Base-by-base conservation (phyloP, 2,113 vertebrate genomes). In the Colius striatus region DNA sequence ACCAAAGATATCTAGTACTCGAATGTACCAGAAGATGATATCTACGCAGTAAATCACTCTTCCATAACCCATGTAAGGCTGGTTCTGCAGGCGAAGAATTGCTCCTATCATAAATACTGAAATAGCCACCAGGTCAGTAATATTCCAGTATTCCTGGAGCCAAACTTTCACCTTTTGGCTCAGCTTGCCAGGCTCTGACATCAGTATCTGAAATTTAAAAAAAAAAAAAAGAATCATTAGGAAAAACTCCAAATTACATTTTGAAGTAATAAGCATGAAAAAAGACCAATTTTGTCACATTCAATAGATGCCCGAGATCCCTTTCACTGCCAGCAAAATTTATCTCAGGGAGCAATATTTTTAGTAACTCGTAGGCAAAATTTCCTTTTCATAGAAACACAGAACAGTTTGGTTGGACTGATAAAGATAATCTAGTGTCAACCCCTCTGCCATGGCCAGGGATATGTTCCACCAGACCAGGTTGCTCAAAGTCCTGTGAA, bases 11-110 rank as follows among this genome's bases (percentile, higher is more conserved):
- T 99, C 99, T 67, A 99, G 96, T 27, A 99, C 99, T 5, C 99
- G 98, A 68, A 99, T 99, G 97, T 99, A 99, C 99, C 99, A 99
- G 98, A 99, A 99, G 96, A 99, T 99, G 9, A 99, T 99, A 96
- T 99, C 99, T 55, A 99, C 99, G 0, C 99, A 99, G 98, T 99
- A 99, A 96, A 99, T 99, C 82, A 99, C 99, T 34, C 99, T 98
- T 54, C 99, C 99, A 4, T 99, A 99, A 75, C 99, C 98, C 99
- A 99, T 98, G 84, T 99, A 99, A 1, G 99, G 99, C 89, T 99
- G 98, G 55, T 96, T 98, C 97, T 99, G 99, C 23, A 99, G 97
- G 66, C 99, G 98, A 27, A 99, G 98, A 92, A 99, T 96, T 15
- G 98, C 97, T 53, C 99, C 99, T 9, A 99, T 94, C 51, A 99